Percentiles rank a stretch among this genome's conserved stretches.
phyloP scores from a whole-genome alignment of 2,888 invertebrate genomes.

The Nysson spinosus region DNA sequence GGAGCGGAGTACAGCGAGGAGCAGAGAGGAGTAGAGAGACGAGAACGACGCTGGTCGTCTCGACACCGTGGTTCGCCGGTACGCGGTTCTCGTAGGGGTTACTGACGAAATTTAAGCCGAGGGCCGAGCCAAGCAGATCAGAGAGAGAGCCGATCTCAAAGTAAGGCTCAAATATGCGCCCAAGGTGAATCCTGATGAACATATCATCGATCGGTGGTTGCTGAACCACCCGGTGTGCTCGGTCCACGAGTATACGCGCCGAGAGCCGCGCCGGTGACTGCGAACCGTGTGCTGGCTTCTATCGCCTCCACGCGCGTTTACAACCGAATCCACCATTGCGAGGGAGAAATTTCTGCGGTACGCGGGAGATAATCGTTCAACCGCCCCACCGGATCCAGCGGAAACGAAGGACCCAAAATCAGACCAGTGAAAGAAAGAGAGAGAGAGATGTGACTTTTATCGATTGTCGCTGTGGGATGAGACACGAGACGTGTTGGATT shows the following conservation, averaged over 20 bases:
- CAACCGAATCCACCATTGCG: constrained; percentile 1
- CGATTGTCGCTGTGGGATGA: constrained; percentile 42
- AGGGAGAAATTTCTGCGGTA: neutral
- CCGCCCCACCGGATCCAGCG: neutral
- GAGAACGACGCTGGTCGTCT: constrained; percentile 1
- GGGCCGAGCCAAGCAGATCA: neutral
- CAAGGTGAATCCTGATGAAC: constrained; percentile 57
- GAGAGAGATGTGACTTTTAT: constrained; percentile 28
- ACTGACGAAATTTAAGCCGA: neutral
- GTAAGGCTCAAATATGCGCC: constrained; percentile 43
- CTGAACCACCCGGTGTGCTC: constrained; percentile 48
- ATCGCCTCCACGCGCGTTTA: constrained; percentile 1
- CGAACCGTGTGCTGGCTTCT: constrained; percentile 11
- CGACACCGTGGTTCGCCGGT: no score
- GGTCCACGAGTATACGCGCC: constrained; percentile 54
- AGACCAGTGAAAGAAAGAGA: constrained; percentile 2
- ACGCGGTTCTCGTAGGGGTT: constrained; percentile 5
- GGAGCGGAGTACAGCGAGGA: no score
- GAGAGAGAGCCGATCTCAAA: neutral
- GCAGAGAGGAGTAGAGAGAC: no score
- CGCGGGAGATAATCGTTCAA: constrained; percentile 15
- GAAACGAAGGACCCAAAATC: neutral
- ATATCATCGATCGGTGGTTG: constrained; percentile 53
- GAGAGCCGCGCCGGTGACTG: constrained; percentile 21
- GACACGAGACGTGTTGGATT: constrained; percentile 30